Conservation (phyloP, 2,113 vertebrate species). For the Leptobrachium ailaonicum region DNA sequence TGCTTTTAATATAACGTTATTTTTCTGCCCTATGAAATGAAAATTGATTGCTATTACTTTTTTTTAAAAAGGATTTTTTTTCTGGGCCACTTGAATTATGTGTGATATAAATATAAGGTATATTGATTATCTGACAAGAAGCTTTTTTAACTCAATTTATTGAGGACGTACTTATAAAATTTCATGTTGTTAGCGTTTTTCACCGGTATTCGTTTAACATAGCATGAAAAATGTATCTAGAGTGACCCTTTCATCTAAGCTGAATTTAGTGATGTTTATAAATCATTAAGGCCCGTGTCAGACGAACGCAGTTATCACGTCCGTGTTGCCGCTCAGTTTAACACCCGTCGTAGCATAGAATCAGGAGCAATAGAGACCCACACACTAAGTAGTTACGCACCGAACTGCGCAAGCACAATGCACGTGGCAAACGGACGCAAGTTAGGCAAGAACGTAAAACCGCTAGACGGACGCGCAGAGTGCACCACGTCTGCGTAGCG, state of each 20-base stretch:
- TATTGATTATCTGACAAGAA: conserved; percentile 34
- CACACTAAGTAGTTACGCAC: too few relatives aligned
- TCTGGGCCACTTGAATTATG: conserved; percentile 60
- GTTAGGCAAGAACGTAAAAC: too few relatives aligned
- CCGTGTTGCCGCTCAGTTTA: too few relatives aligned
- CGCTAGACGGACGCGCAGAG: too few relatives aligned
- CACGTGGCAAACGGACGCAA: too few relatives aligned
- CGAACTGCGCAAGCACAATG: too few relatives aligned
- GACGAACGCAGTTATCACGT: too few relatives aligned
- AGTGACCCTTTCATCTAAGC: not conserved
- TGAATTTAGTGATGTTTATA: too few relatives aligned
- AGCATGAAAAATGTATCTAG: not conserved
- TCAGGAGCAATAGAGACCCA: too few relatives aligned
- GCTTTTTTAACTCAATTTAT: conserved; percentile 18
- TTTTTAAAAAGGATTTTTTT: conserved; percentile 50
- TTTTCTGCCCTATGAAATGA: conserved; percentile 59
- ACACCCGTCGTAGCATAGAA: too few relatives aligned
- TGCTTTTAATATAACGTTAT: conserved; percentile 73
- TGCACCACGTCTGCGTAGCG: too few relatives aligned
- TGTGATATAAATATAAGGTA: conserved; percentile 63
- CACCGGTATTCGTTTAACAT: not conserved
- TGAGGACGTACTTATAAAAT: not conserved
- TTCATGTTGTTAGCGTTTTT: not conserved
- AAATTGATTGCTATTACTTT: conserved; percentile 67
- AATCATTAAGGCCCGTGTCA: too few relatives aligned